phyloP scores from a whole-genome alignment of 2,888 invertebrate species.

The Gerris lacustris region DNA sequence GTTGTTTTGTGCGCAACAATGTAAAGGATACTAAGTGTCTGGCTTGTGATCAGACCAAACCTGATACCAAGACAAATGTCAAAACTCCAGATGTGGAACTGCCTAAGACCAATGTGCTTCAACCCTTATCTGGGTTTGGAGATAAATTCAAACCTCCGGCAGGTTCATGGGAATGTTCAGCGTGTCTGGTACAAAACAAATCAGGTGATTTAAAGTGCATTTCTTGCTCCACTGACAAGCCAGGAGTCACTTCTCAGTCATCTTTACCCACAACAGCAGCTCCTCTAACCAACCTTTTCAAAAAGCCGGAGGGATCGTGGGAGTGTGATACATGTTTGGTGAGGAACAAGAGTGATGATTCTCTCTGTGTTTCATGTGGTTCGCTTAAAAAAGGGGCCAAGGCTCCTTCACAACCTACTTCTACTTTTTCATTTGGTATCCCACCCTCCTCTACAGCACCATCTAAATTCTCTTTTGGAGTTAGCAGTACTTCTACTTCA shows the following conservation, averaged over 20 bases:
- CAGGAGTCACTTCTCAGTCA: constrained; percentile 8
- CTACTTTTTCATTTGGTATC: constrained; percentile 23
- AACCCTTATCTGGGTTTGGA: constrained; percentile 17
- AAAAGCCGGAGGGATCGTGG: constrained; percentile 43
- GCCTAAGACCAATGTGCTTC: not conserved
- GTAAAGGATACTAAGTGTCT: constrained; percentile 39
- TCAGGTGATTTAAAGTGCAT: constrained; percentile 39
- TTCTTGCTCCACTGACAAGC: constrained; percentile 41
- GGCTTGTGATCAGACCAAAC: constrained; percentile 42
- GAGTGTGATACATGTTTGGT: constrained; percentile 51
- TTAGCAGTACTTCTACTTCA: constrained; percentile 15
- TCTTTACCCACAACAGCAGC: constrained; percentile 17
- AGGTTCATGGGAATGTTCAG: constrained; percentile 45
- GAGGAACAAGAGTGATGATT: constrained; percentile 40
- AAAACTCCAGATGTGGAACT: constrained; percentile 10
- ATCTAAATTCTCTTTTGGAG: constrained; percentile 25
- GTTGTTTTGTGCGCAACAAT: constrained; percentile 46
- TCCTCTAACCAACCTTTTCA: constrained; percentile 36
- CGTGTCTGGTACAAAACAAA: constrained; percentile 50
- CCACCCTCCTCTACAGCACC: constrained; percentile 23
- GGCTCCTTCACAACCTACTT: not conserved
- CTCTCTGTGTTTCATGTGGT: constrained; percentile 48
- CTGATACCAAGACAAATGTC: constrained; percentile 20
- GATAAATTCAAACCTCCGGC: constrained; percentile 19
- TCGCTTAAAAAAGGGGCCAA: constrained; percentile 40